These are phyloP conservation scores for Esperia sulphurella DNA, from an alignment of 2,888 invertebrate genomes.

Conservation along the genomic window DNA sequence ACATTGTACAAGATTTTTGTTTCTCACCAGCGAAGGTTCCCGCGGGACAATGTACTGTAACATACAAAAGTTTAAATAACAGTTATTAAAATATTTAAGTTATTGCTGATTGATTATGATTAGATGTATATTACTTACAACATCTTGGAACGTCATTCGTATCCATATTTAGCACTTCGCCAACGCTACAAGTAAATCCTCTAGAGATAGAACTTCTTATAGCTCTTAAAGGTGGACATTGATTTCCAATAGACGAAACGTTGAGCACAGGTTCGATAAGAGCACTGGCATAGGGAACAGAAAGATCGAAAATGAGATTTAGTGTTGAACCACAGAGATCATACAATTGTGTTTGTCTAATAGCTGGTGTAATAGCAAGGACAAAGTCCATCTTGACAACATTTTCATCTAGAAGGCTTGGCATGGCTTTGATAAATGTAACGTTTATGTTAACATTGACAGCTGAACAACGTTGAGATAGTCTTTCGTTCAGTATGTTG, in stretches of 20 bases:
- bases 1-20: conserved; percentile 94
- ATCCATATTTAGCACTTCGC: conserved; percentile 96
- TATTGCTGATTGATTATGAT: not conserved
- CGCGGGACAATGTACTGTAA: conserved; percentile 94
- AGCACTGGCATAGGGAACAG: conserved; percentile 94
- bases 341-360: conserved; percentile 94
- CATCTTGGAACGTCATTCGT: conserved; percentile 95
- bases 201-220: conserved; percentile 89
- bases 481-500: conserved; percentile 85
- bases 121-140: conserved; percentile 79
- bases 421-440: conserved; percentile 89
- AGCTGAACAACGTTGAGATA: conserved; percentile 95
- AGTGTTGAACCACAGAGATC: conserved; percentile 96
- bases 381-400: conserved; percentile 94
- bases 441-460: conserved; percentile 97
- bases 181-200: conserved; percentile 95
- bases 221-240: conserved; percentile 94
- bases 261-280: conserved; percentile 93
- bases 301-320: conserved; percentile 94
- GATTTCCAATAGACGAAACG: conserved; percentile 93
- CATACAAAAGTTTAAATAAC: not conserved
- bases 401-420: conserved; percentile 90
- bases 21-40: conserved; percentile 95
- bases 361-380: conserved; percentile 90
- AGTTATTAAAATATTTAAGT: not conserved